A percentile compares a stretch with the other conserved stretches of the same genome.
Evolutionary conservation across 2,113 vertebrate species (phyloP).

Genomic region (Pteruthius melanotis): DNA sequence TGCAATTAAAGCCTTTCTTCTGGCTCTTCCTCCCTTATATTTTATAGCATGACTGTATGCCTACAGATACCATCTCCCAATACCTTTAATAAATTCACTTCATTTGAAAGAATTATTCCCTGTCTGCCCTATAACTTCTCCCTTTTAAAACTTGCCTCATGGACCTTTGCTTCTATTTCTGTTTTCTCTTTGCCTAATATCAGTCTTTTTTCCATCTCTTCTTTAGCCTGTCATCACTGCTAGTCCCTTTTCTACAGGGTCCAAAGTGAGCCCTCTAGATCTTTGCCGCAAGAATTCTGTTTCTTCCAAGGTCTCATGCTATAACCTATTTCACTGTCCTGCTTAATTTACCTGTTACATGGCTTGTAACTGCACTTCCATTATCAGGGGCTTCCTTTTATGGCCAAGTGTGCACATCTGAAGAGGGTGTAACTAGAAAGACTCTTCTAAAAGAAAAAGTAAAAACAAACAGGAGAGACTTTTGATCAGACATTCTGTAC

Average conservation of each 20-base stretch:
- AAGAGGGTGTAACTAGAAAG: neutral
- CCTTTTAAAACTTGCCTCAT: neutral
- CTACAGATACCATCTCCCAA: neutral
- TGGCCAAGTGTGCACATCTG: neutral
- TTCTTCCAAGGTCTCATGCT: neutral
- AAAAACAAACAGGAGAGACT: neutral
- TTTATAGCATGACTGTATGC: neutral
- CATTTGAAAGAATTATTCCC: neutral
- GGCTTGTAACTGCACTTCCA: neutral
- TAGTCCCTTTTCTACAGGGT: neutral
- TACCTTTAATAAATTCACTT: neutral
- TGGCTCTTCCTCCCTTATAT: neutral
- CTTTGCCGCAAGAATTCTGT: neutral
- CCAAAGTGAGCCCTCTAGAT: neutral
- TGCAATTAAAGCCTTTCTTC: neutral
- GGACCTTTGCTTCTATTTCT: slow-evolving; percentile 2
- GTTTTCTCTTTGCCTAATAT: neutral
- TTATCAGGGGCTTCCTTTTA: neutral
- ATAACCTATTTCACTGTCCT: neutral
- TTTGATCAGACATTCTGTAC: neutral
- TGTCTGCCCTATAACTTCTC: neutral
- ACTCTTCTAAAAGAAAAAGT: neutral
- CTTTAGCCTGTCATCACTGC: neutral
- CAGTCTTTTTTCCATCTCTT: neutral
- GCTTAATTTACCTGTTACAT: neutral